Percentiles rank a stretch among this genome's conserved stretches.
Evolutionary conservation across 2,888 invertebrate species (phyloP).

Genomic region (Suillia variegata): DNA sequence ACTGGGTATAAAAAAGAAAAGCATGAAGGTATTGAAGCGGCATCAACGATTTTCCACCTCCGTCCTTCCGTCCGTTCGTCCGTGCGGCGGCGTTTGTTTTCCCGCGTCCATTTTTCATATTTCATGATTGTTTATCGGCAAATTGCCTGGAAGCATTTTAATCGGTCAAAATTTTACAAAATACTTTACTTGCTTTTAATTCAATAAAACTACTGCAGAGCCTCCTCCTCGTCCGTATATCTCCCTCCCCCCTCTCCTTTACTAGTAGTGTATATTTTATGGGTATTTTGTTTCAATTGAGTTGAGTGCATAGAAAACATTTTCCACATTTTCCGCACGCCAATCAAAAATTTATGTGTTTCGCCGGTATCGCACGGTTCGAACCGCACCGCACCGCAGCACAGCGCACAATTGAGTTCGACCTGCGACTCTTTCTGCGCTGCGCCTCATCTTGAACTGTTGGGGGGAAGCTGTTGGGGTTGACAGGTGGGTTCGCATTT

Average conservation of each 20-base stretch:
- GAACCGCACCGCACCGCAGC: no score
- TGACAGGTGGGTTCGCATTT: no score
- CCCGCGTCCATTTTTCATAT: slow-evolving; percentile 1
- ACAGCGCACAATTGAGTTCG: not conserved
- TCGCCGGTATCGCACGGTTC: not conserved
- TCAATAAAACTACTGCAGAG: not conserved
- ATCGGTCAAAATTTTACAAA: slow-evolving; percentile 40
- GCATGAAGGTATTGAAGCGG: slow-evolving; percentile 52
- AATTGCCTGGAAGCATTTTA: slow-evolving; percentile 59
- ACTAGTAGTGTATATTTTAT: not conserved
- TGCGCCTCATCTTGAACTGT: no score
- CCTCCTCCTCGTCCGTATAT: no score
- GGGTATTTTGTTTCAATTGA: slow-evolving; percentile 20
- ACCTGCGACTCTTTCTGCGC: no score
- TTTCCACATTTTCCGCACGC: slow-evolving; percentile 54
- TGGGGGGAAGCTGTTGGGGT: no score
- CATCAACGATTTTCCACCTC: slow-evolving; percentile 47
- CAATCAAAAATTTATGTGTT: slow-evolving; percentile 49
- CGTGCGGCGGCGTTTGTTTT: not conserved
- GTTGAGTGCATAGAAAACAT: slow-evolving; percentile 53
- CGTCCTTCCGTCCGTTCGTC: no score
- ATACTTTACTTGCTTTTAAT: not conserved
- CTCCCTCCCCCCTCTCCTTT: not conserved
- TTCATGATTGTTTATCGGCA: slow-evolving; percentile 39
- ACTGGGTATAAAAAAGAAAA: not conserved